Conservation (phyloP, 2,888 invertebrate species). For the Drosophila acutilabella region DNA sequence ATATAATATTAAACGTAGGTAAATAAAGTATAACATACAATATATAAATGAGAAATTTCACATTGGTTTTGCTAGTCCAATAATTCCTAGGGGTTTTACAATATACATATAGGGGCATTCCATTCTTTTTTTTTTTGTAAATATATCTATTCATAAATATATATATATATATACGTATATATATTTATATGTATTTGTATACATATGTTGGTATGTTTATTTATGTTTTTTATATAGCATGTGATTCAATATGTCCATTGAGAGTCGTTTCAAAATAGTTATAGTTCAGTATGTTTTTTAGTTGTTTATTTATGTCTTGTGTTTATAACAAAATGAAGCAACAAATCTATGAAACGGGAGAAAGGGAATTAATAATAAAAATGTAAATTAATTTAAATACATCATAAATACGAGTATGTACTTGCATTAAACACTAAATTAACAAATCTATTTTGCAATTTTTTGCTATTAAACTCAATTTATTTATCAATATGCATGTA, state of each 20-base stretch:
- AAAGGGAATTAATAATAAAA: neutral
- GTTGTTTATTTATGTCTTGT: slow-evolving; percentile 4
- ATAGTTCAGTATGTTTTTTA: neutral
- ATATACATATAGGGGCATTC: slow-evolving; percentile 54
- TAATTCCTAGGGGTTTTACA: slow-evolving; percentile 53
- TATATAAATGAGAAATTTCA: slow-evolving; percentile 54
- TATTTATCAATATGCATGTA: slow-evolving; percentile 53
- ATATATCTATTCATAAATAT: slow-evolving; percentile 21
- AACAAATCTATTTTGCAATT: slow-evolving; percentile 76
- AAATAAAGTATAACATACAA: slow-evolving; percentile 66
- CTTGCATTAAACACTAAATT: slow-evolving; percentile 72
- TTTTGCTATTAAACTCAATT: slow-evolving; percentile 71
- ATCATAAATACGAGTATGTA: slow-evolving; percentile 38
- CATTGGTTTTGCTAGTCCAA: slow-evolving; percentile 28
- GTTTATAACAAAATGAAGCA: slow-evolving; percentile 24
- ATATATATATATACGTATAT: slow-evolving; percentile 24
- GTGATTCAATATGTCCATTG: slow-evolving; percentile 41
- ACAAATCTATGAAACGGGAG: slow-evolving; percentile 8
- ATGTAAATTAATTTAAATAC: slow-evolving; percentile 14
- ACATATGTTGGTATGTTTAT: slow-evolving; percentile 18
- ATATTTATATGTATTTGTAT: slow-evolving; percentile 22
- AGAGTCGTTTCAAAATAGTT: slow-evolving; percentile 39
- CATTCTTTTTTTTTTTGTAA: slow-evolving; percentile 9
- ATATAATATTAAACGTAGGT: slow-evolving; percentile 64
- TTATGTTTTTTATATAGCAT: slow-evolving; percentile 21